Evolutionary conservation across 2,888 invertebrate species (phyloP).

Genomic region (Schizotus pectinicornis): DNA sequence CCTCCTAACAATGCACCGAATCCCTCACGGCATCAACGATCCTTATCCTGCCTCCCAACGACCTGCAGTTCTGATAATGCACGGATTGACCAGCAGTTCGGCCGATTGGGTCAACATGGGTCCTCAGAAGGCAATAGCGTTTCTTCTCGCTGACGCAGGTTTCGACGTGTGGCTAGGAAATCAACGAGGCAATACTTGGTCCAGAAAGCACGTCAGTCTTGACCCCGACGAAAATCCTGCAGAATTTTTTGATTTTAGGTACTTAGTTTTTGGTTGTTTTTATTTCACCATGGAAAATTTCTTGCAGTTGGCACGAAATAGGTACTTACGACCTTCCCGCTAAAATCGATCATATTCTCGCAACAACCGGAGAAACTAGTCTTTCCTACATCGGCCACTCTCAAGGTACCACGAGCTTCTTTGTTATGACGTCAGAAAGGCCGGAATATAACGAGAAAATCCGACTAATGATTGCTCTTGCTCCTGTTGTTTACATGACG

Average conservation of each 20-base stretch:
- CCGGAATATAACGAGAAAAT: conserved; percentile 70
- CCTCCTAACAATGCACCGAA: conserved; percentile 27
- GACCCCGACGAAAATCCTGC: conserved; percentile 28
- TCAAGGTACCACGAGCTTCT: conserved; percentile 68
- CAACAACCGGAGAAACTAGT: conserved; percentile 1
- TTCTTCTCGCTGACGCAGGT: conserved; percentile 46
- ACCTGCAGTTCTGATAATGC: conserved; percentile 17
- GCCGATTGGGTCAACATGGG: conserved; percentile 26
- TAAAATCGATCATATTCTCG: conserved; percentile 20
- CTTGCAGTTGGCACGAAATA: conserved; percentile 15
- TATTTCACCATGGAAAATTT: neutral
- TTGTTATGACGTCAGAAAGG: conserved; percentile 65
- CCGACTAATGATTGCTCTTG: conserved; percentile 67
- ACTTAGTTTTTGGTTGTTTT: conserved; percentile 1
- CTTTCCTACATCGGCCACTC: conserved; percentile 24
- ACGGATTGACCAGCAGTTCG: conserved; percentile 17
- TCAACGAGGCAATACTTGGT: conserved; percentile 73
- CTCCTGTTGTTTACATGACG: conserved; percentile 68
- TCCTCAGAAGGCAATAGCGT: conserved; percentile 31
- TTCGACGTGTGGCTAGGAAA: conserved; percentile 70
- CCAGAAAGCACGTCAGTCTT: conserved; percentile 58
- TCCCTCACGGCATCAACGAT: conserved; percentile 26
- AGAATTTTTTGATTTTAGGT: conserved; percentile 55
- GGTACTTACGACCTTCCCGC: conserved; percentile 20
- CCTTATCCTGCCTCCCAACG: neutral